Conservation (phyloP, 2,888 invertebrate genomes). For the Papilio elwesi region DNA sequence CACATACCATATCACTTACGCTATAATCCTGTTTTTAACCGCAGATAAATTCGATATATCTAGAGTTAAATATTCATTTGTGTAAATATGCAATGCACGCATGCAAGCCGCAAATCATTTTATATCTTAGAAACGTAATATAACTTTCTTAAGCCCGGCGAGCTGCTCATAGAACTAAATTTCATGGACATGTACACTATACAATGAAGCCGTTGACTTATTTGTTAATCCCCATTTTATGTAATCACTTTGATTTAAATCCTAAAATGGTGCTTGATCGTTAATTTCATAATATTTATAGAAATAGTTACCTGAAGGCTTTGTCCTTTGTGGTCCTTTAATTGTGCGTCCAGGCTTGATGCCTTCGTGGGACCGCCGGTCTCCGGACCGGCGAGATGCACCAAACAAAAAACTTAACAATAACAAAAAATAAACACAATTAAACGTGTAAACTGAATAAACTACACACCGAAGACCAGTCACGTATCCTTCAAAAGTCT, state of each 20-base stretch:
- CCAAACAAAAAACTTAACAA: constrained; percentile 84
- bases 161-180: background rate
- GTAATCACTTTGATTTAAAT: background rate
- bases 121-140: background rate
- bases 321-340: constrained; percentile 73
- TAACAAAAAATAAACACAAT: constrained; percentile 81
- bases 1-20: background rate
- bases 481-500: constrained; percentile 67
- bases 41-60: background rate
- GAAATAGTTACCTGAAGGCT: constrained; percentile 81
- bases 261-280: background rate
- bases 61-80: background rate
- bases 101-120: background rate
- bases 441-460: constrained; percentile 75
- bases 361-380: constrained; percentile 76
- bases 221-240: background rate
- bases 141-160: background rate
- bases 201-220: background rate
- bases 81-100: no score
- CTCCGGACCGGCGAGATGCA: constrained; percentile 81
- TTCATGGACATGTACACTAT: background rate
- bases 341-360: constrained; percentile 76
- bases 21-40: background rate
- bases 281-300: constrained; percentile 47
- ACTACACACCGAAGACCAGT: constrained; percentile 73